These are phyloP conservation scores for Trichonephila inaurata DNA, from an alignment of 1,140 invertebrate species.

Conservation along the genomic window DNA sequence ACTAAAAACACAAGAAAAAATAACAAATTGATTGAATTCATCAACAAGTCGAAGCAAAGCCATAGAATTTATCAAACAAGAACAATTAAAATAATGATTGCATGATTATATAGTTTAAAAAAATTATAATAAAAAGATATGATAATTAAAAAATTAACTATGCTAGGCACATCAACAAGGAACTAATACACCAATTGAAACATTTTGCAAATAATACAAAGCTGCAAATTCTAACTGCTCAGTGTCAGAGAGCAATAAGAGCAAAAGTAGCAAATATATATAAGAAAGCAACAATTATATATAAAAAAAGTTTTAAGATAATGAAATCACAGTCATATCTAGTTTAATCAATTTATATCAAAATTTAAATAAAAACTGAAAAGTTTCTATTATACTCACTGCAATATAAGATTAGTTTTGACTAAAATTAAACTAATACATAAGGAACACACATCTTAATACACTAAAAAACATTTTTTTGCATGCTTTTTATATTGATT, in stretches of 20 bases:
- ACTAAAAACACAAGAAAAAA: no score
- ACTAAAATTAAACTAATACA: neutral
- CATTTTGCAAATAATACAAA: conserved; percentile 17
- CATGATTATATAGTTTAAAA: neutral
- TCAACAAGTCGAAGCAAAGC: no score
- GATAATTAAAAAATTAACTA: neutral
- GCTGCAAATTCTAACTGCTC: conserved; percentile 1
- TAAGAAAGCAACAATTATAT: neutral
- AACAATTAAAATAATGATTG: no score
- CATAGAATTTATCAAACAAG: no score
- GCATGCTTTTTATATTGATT: neutral
- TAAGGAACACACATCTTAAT: neutral
- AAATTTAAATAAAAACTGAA: neutral
- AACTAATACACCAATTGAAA: conserved; percentile 12
- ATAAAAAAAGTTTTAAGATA: neutral
- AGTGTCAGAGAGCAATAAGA: neutral
- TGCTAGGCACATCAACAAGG: conserved; percentile 5
- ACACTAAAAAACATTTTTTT: neutral
- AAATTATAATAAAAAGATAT: neutral
- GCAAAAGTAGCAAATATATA: neutral
- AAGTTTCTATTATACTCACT: neutral
- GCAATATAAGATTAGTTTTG: neutral
- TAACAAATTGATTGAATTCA: no score
- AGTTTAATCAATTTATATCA: neutral
- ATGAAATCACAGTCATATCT: neutral